A percentile compares a stretch with the other conserved stretches of the same genome.
Conservation (phyloP, 30 jellyfish, hydroid and myxozoan species). For the Pseudorhiza aurosa region DNA sequence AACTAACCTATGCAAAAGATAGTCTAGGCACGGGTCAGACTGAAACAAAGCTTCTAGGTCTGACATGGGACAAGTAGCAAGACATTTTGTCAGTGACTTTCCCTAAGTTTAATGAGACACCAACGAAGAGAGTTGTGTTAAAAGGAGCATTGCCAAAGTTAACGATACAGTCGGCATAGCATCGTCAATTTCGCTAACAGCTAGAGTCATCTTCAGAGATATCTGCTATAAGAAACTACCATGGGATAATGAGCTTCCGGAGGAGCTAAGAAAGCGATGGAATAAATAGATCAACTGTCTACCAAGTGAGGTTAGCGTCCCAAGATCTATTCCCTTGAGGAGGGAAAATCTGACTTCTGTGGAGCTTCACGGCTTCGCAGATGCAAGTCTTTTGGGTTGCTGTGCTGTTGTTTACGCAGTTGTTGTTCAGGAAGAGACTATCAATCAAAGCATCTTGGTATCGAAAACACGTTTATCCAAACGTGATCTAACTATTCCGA, state of each 20-base stretch:
- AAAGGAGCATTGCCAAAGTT: constrained; percentile 40
- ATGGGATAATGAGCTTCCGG: constrained; percentile 70
- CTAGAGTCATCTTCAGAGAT: constrained; percentile 45
- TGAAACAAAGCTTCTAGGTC: constrained; percentile 66
- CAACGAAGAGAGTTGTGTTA: constrained; percentile 48
- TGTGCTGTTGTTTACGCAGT: constrained; percentile 67
- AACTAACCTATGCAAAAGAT: constrained; percentile 63
- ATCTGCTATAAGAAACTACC: constrained; percentile 63
- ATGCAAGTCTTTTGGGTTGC: constrained; percentile 73
- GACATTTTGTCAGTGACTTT: constrained; percentile 55
- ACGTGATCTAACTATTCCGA: constrained; percentile 66
- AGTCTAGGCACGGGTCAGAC: constrained; percentile 43
- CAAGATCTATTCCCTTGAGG: constrained; percentile 59
- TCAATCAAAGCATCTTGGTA: constrained; percentile 42
- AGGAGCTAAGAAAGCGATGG: constrained; percentile 51
- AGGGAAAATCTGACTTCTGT: constrained; percentile 11
- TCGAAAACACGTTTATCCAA: constrained; percentile 68
- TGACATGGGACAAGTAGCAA: constrained; percentile 64
- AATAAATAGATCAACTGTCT: constrained; percentile 22
- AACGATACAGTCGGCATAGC: constrained; percentile 71
- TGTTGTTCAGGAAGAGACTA: constrained; percentile 42
- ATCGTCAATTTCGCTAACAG: constrained; percentile 46
- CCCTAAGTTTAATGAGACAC: constrained; percentile 9
- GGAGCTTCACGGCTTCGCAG: constrained; percentile 76
- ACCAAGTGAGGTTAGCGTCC: constrained; percentile 47